Conservation (phyloP, 2,797 vertebrate genomes). For the Petrocephalus schoutedeni region DNA sequence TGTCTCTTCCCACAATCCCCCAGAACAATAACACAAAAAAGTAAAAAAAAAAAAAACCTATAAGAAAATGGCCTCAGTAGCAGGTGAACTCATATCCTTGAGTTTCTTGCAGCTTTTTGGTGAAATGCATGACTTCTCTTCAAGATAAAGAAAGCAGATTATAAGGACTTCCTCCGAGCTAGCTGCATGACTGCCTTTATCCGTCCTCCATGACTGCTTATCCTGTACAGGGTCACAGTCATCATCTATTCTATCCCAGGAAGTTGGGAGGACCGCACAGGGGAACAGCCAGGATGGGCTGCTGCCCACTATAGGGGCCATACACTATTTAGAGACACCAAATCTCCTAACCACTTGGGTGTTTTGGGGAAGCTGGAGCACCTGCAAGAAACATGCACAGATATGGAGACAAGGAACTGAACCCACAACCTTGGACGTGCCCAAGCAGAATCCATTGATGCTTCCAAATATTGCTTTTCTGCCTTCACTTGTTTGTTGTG, state of each 20-base stretch:
- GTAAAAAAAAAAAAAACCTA: neutral
- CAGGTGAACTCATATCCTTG: conserved; percentile 16
- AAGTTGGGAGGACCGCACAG: neutral
- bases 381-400: neutral
- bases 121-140: conserved; percentile 8
- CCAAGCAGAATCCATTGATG: neutral
- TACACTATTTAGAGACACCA: neutral
- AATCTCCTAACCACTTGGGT: neutral
- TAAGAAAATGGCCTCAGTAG: neutral
- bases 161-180: neutral
- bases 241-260: neutral
- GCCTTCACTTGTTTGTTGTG: neutral
- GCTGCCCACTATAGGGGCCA: neutral
- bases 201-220: neutral
- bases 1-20: neutral
- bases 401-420: neutral
- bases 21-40: neutral
- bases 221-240: neutral
- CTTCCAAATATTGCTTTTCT: neutral
- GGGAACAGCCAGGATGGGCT: neutral
- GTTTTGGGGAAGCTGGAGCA: neutral
- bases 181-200: neutral
- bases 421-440: neutral
- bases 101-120: neutral
- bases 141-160: conserved; percentile 5